Evolutionary conservation across 2,888 invertebrate species (phyloP).

Genomic region (Lasius fuliginosus): DNA sequence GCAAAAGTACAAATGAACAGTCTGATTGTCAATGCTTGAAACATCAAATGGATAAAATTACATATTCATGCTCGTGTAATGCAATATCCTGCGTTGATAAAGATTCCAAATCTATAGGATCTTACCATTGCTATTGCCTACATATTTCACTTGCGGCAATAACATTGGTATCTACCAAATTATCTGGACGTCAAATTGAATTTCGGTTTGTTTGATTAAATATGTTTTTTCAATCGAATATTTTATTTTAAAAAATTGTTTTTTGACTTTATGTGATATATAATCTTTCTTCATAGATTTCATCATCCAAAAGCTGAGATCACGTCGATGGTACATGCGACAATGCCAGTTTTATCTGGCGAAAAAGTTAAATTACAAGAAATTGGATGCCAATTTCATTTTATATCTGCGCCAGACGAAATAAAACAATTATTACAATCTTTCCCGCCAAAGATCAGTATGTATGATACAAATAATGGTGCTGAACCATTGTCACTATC

Average conservation of each 20-base stretch:
- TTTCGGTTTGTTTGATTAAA: conserved; percentile 78
- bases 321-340: conserved; percentile 77
- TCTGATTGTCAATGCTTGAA: conserved; percentile 51
- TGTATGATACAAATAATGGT: conserved; percentile 76
- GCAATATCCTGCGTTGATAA: conserved; percentile 20
- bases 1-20: conserved; percentile 51
- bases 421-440: conserved; percentile 80
- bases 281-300: conserved; percentile 77
- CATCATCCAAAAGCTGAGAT: conserved; percentile 84
- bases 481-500: conserved; percentile 77
- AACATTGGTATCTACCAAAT: conserved; percentile 72
- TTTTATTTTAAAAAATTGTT: background rate
- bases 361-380: conserved; percentile 80
- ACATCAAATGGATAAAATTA: conserved; percentile 52
- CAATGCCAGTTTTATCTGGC: conserved; percentile 70
- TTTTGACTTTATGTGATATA: background rate
- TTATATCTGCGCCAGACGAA: conserved; percentile 81
- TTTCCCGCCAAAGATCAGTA: conserved; percentile 83
- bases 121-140: conserved; percentile 81
- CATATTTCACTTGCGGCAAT: conserved; percentile 78
- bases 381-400: conserved; percentile 82
- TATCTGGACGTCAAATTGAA: conserved; percentile 77
- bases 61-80: conserved; percentile 61
- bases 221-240: conserved; percentile 29
- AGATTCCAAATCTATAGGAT: conserved; percentile 70